Evolutionary conservation across 2,797 vertebrate species (phyloP).

Genomic region (Notamacropus eugenii): DNA sequence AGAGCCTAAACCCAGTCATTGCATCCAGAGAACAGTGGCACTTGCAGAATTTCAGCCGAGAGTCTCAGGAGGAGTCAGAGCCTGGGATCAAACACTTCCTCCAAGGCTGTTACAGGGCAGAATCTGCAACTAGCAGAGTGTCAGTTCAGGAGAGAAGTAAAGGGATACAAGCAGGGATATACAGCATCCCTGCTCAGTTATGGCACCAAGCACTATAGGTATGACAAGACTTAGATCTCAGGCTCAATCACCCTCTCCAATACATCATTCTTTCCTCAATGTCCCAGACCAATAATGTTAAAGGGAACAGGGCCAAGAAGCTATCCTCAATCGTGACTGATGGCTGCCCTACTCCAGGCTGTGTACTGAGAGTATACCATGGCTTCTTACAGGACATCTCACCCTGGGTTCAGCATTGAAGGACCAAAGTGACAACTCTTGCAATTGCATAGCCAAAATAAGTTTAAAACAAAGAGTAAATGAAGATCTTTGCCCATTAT

Average conservation of each 20-base stretch:
- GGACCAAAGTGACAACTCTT: not conserved
- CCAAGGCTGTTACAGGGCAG: not conserved
- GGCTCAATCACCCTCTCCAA: not conserved
- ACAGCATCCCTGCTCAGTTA: not conserved
- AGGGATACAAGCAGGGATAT: not conserved
- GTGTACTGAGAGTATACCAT: not conserved
- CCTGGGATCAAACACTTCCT: not conserved
- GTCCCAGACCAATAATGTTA: not conserved
- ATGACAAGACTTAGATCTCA: not conserved
- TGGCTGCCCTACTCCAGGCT: not conserved
- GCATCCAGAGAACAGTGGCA: not conserved
- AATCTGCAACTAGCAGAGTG: not conserved
- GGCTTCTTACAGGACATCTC: not conserved
- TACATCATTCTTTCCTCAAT: not conserved
- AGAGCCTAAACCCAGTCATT: not conserved
- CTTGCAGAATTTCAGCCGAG: not conserved
- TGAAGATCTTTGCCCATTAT: not conserved
- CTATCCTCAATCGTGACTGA: not conserved
- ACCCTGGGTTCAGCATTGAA: not conserved
- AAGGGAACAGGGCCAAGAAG: not conserved
- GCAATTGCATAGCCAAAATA: not conserved
- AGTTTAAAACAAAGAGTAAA: not conserved
- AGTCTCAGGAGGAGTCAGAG: not conserved
- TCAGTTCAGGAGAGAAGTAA: not conserved
- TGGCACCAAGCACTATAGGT: not conserved